These are phyloP conservation scores for Microctenopoma lineatum DNA, from an alignment of 2,797 vertebrate species.

Conservation along the genomic window DNA sequence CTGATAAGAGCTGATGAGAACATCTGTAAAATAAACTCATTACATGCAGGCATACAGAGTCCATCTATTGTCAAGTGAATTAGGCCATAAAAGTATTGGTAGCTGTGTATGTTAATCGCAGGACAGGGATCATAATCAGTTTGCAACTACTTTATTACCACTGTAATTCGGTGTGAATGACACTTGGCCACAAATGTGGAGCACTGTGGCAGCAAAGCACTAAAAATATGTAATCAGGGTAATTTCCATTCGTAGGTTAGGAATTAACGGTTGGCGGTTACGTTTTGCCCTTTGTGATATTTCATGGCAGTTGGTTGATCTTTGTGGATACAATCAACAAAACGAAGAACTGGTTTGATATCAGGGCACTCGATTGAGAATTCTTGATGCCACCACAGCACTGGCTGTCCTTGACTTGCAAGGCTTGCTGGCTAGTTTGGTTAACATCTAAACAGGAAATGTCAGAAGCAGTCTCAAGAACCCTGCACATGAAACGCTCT, in stretches of 20 bases:
- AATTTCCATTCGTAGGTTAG: slow-evolving; percentile 45
- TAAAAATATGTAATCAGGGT: slow-evolving; percentile 33
- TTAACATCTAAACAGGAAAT: slow-evolving; percentile 53
- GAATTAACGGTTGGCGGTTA: slow-evolving; percentile 46
- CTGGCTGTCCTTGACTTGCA: slow-evolving; percentile 30
- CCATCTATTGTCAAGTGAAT: background rate
- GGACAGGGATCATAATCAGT: slow-evolving; percentile 29
- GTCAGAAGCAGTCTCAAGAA: slow-evolving; percentile 27
- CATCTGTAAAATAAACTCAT: background rate
- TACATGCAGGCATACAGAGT: background rate
- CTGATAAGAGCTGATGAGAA: slow-evolving; percentile 6
- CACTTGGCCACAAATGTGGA: slow-evolving; percentile 8
- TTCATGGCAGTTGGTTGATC: slow-evolving; percentile 52
- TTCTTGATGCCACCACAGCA: slow-evolving; percentile 28
- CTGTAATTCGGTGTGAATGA: slow-evolving; percentile 22
- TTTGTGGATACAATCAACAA: slow-evolving; percentile 69
- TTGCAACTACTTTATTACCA: slow-evolving; percentile 38
- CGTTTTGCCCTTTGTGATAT: slow-evolving; percentile 57
- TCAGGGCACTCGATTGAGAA: slow-evolving; percentile 43
- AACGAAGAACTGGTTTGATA: slow-evolving; percentile 66
- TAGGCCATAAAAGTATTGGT: background rate
- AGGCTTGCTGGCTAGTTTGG: slow-evolving; percentile 18
- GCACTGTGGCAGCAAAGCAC: background rate
- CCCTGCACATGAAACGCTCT: slow-evolving; percentile 25
- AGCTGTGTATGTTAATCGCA: slow-evolving; percentile 4